Evolutionary conservation across 2,888 invertebrate genomes (phyloP), one percentile per base, ranked within the genome.

Genomic region (Ctena decussata): DNA sequence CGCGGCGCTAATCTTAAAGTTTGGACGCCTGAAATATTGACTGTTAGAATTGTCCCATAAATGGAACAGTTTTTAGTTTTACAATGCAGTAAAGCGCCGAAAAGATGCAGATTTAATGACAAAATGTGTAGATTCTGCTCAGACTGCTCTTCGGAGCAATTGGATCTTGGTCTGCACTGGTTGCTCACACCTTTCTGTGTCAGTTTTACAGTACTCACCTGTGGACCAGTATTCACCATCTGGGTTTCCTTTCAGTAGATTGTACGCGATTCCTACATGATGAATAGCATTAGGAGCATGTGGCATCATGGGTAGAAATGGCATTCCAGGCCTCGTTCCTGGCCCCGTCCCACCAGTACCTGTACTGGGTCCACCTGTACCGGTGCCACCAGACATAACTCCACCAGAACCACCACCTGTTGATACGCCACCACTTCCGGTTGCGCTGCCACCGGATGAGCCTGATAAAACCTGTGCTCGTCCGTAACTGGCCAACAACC

Each of bases 241-340:
- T 1, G 92, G 92, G 73, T 92, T 92, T 12, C 90, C 92, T 46
- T 90, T 92, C 41, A 92, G 81, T 6, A 92, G 46, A 71, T 91
- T 91, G 81, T 92, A 92, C 0, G 89, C 85, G 0, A 90, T 86
- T 44, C 92, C 91, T 15, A 92, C 84, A 41, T 87, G 87, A 46
- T 77, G 82, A 5, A 87, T 82, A 1, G 87, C 84, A 18, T 65
- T 77, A n/a, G 87, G 87, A 2, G 80, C 70, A 70, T 79, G 70
- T 8, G 86, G 81, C 11, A 46, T 41, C 77, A 80, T 82, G 21
- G 60, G 81, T 3, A 76, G 27, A 21, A 49, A 49, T 3, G 80
- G 44, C 24, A 57, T 46, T n/a, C 49, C 69, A 18, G 69, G 57
- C n/a, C n/a, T n/a, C 8, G 27, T 37, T 30, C 77, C 77, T 0